Conservation (phyloP, 2,113 vertebrate genomes). For the Corydoras maculifer region DNA sequence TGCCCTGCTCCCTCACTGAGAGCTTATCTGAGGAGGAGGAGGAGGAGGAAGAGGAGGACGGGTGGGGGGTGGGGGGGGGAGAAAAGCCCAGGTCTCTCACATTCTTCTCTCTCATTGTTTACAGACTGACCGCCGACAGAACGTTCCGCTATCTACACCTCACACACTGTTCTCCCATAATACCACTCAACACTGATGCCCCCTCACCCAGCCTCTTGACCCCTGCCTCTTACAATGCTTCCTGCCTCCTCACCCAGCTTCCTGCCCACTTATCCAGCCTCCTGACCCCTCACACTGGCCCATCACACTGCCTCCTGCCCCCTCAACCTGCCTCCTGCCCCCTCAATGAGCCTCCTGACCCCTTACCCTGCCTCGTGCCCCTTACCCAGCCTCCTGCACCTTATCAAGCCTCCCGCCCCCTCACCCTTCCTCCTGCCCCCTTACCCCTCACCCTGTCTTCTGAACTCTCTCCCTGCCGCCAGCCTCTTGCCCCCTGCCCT, state of each 20-base stretch:
- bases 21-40: conserved; percentile 42
- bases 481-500: conserved; percentile 5
- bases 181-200: conserved; percentile 15
- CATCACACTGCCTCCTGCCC: conserved; percentile 25
- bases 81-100: conserved; percentile 34
- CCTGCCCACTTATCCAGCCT: conserved; percentile 26
- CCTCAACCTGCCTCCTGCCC: neutral
- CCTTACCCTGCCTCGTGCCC: neutral
- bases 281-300: conserved; percentile 32
- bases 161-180: conserved; percentile 33
- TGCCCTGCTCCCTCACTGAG: conserved; percentile 23
- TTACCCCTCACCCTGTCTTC: neutral
- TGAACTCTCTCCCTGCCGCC: neutral
- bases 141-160: conserved; percentile 31
- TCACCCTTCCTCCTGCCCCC: too few relatives aligned
- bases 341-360: neutral
- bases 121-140: conserved; percentile 32
- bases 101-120: conserved; percentile 29
- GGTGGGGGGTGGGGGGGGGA: conserved; percentile 41
- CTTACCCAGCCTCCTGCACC: neutral
- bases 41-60: conserved; percentile 22
- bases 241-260: conserved; percentile 33
- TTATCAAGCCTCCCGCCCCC: neutral
- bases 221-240: conserved; percentile 27
- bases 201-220: conserved; percentile 23